A percentile compares a stretch with the other conserved stretches of the same genome.
Evolutionary conservation across 2,888 invertebrate species (phyloP).

Genomic region (Lycophotia porphyrea): DNA sequence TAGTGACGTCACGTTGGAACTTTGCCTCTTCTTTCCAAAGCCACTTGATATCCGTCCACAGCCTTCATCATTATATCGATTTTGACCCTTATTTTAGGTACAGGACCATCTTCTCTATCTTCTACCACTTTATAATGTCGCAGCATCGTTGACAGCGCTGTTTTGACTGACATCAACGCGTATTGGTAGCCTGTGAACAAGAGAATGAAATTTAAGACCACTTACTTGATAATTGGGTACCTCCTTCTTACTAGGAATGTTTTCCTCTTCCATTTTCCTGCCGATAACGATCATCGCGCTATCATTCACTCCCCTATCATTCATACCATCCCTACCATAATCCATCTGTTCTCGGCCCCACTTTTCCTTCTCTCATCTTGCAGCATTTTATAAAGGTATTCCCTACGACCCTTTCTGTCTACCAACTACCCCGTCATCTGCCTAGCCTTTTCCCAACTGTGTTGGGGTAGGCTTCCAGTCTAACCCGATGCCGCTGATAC

Average conservation of each 20-base stretch:
- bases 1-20: conserved; percentile 8
- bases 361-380: too few relatives aligned
- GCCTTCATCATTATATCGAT: conserved; percentile 86
- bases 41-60: conserved; percentile 79
- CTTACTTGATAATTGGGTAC: not conserved
- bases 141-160: conserved; percentile 75
- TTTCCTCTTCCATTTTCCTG: not conserved
- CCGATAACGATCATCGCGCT: too few relatives aligned
- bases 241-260: not conserved
- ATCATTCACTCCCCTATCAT: not conserved
- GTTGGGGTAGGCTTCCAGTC: too few relatives aligned
- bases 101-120: conserved; percentile 72
- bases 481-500: too few relatives aligned
- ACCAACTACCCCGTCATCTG: too few relatives aligned
- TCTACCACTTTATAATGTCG: conserved; percentile 77
- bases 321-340: not conserved
- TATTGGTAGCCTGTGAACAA: conserved; percentile 83
- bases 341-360: too few relatives aligned
- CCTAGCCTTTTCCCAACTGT: too few relatives aligned
- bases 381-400: too few relatives aligned
- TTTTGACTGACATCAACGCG: conserved; percentile 85
- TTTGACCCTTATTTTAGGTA: conserved; percentile 81
- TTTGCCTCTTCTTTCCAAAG: conserved; percentile 73
- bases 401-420: too few relatives aligned
- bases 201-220: not conserved